Evolutionary conservation across 2,888 invertebrate genomes (phyloP), one percentile per base, ranked within the genome.

Genomic region (Tenthredo scrophulariae): DNA sequence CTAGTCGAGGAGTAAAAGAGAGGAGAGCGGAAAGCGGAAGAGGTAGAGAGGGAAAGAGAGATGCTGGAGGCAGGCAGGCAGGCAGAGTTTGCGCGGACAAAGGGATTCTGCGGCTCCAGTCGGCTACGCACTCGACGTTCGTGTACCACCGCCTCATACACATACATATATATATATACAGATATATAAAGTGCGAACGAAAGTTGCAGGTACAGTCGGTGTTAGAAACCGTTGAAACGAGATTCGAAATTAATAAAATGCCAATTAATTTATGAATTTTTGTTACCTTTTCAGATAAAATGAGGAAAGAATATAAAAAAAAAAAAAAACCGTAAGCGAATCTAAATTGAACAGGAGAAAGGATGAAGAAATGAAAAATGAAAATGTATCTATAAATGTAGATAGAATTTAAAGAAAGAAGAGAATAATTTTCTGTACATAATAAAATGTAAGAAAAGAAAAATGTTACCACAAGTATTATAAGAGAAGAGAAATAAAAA

Each of bases 31-130:
- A 75, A 58, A 40, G 67, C 40, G 43, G 46, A 37, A 83, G 82
- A 40, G 80, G 22, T 40, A 40, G 22, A 80, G 62, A 80, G 62
- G n/a, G 77, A 86, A 33, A 50, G 40, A n/a, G 46, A 26, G 43
- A 72, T 33, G 72, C 26, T 50, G 29, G 22, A 77, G 29, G 74
- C 26, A 50, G 37, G 89, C 89, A 89, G 89, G 87, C 88, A 88
- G 88, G 88, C 91, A 91, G 92, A 92, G 92, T 90, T 91, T 92
- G 92, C 91, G 92, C 91, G 91, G 91, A 92, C 92, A 92, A 92
- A 92, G 92, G 90, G 92, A 92, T 92, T 92, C 92, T 92, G 92
- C 90, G 91, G 92, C 92, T 92, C 89, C 90, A 89, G 89, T 89
- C 88, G 89, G 83, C 79, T 65, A 83, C 67, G 82, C 82, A 83